Conservation (phyloP, 2,797 vertebrate species). For the Danio jaintianensis region DNA sequence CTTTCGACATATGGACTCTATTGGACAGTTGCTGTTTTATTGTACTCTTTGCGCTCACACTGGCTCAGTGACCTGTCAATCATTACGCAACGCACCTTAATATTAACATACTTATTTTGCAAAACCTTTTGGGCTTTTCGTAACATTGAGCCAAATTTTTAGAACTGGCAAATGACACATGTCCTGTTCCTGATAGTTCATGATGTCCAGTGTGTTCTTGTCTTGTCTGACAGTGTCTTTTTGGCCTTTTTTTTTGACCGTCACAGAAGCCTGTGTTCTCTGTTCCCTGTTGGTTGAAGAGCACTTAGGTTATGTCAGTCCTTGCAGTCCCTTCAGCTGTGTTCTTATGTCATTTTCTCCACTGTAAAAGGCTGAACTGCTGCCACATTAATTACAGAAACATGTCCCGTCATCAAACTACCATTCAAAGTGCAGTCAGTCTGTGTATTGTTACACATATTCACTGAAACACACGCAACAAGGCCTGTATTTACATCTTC, state of each 20-base stretch:
- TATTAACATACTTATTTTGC: background rate
- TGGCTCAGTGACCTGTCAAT: too few species aligned
- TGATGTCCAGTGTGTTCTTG: background rate
- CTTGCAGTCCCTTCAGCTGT: too few species aligned
- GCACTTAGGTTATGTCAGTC: background rate
- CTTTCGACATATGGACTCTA: too few species aligned
- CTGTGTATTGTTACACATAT: background rate
- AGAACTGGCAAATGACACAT: background rate
- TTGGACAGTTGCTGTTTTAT: too few species aligned
- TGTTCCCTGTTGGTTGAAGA: background rate
- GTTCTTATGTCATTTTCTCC: slow-evolving; percentile 1
- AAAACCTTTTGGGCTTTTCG: background rate
- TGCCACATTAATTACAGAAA: slow-evolving; percentile 18
- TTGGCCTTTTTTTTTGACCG: background rate
- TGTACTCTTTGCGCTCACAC: too few species aligned
- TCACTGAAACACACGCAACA: background rate
- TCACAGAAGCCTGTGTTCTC: slow-evolving; percentile 12
- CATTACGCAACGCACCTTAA: too few species aligned
- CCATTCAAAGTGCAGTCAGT: slow-evolving; percentile 16
- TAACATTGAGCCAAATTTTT: background rate
- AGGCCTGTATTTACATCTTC: background rate
- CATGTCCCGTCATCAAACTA: background rate
- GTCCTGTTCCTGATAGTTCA: background rate
- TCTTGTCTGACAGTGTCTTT: background rate
- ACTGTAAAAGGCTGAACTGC: background rate